phyloP scores from a whole-genome alignment of 1,140 invertebrate species.

The Bathynomus jamesi region DNA sequence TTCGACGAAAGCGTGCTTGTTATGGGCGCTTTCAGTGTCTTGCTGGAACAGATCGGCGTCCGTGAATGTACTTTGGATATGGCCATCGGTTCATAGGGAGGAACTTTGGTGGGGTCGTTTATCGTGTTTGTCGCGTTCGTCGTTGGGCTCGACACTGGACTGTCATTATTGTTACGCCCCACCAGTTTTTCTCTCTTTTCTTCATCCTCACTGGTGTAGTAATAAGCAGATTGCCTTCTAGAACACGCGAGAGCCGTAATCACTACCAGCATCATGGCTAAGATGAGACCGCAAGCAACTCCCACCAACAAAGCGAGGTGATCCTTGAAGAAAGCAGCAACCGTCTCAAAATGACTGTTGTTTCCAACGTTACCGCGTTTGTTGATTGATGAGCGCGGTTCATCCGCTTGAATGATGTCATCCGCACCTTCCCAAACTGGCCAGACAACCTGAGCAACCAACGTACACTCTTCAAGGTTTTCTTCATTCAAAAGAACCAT shows the following conservation, averaged over 20 bases:
- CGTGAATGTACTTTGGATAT: slow-evolving; percentile 8
- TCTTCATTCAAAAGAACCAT: slow-evolving; percentile 19
- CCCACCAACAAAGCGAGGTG: slow-evolving; percentile 31
- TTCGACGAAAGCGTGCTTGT: slow-evolving; percentile 10
- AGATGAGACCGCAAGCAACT: slow-evolving; percentile 30
- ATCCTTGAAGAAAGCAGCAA: slow-evolving; percentile 24
- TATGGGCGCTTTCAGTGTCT: neutral
- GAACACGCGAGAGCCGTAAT: slow-evolving; percentile 43
- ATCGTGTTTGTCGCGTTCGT: slow-evolving; percentile 5
- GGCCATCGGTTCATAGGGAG: slow-evolving; percentile 11
- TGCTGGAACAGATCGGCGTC: neutral
- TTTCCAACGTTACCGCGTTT: neutral
- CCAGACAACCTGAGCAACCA: slow-evolving; percentile 9
- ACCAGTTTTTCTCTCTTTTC: slow-evolving; percentile 34
- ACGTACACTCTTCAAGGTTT: slow-evolving; percentile 17
- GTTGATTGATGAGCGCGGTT: slow-evolving; percentile 2
- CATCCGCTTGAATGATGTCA: neutral
- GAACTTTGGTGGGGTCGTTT: neutral
- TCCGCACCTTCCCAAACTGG: slow-evolving; percentile 20
- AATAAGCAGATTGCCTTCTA: slow-evolving; percentile 56
- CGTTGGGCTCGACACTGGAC: slow-evolving; percentile 4
- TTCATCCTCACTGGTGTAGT: slow-evolving; percentile 61
- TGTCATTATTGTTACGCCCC: slow-evolving; percentile 35
- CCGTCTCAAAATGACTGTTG: neutral
- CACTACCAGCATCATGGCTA: slow-evolving; percentile 41